phyloP scores from a whole-genome alignment of 2,888 invertebrate genomes.

The Drosophila koepferae region DNA sequence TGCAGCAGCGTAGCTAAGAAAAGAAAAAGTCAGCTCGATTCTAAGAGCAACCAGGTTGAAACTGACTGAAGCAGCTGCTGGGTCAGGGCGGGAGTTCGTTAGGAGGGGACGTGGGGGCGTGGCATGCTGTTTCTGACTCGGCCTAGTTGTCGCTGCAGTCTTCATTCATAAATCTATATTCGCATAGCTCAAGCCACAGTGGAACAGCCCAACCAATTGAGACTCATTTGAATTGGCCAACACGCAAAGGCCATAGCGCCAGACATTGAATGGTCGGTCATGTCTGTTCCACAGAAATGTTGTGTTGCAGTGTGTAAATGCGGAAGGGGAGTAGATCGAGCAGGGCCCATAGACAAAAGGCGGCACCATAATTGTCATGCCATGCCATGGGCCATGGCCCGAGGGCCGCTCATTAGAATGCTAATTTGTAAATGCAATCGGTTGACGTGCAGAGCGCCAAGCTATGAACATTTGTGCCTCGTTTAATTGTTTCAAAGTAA shows the following conservation, averaged over 20 bases:
- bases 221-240: constrained; percentile 67
- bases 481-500: constrained; percentile 58
- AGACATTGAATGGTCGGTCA: constrained; percentile 26
- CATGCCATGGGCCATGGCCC: constrained; percentile 40
- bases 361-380: constrained; percentile 72
- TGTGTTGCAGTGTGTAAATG: not conserved
- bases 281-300: constrained; percentile 47
- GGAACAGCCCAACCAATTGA: constrained; percentile 38
- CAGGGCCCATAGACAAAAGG: constrained; percentile 40
- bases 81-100: not conserved
- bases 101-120: constrained; percentile 15
- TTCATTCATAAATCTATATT: constrained; percentile 53
- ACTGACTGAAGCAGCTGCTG: constrained; percentile 47
- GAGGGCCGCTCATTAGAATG: constrained; percentile 68
- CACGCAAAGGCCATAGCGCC: constrained; percentile 66
- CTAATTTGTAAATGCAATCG: constrained; percentile 76
- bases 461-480: constrained; percentile 62
- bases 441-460: constrained; percentile 32
- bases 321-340: too few relatives aligned
- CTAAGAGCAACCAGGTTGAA: constrained; percentile 37
- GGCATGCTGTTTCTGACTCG: constrained; percentile 28
- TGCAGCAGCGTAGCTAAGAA: constrained; percentile 31
- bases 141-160: constrained; percentile 50
- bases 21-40: constrained; percentile 18
- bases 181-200: constrained; percentile 11